These are phyloP conservation scores for Clanis bilineata DNA, from an alignment of 2,888 invertebrate species.

Conservation along the genomic window DNA sequence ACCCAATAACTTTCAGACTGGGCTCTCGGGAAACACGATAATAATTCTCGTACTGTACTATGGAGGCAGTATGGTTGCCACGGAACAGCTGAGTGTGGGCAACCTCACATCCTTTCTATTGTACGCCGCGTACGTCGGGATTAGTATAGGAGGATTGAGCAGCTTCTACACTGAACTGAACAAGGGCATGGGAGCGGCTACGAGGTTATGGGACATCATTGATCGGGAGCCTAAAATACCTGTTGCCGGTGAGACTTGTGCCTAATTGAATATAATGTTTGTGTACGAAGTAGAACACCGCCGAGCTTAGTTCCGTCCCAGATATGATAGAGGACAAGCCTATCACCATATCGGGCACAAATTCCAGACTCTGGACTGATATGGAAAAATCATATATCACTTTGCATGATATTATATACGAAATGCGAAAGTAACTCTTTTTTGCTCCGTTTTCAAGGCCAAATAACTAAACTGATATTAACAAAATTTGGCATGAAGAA, in stretches of 20 bases:
- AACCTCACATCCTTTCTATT: constrained; percentile 96
- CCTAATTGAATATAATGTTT: background rate
- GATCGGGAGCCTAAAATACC: constrained; percentile 91
- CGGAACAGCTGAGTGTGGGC: constrained; percentile 90
- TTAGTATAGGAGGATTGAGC: constrained; percentile 94
- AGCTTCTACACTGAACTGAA: constrained; percentile 97
- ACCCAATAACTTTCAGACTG: constrained; percentile 82
- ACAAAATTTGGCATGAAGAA: too few species aligned
- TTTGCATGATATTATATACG: too few species aligned
- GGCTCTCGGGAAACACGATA: constrained; percentile 94
- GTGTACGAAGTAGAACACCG: too few species aligned
- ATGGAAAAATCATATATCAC: too few species aligned
- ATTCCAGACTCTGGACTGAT: too few species aligned
- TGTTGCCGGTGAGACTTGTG: constrained; percentile 76
- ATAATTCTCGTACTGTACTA: constrained; percentile 95
- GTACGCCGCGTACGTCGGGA: constrained; percentile 96
- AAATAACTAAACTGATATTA: too few species aligned
- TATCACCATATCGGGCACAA: too few species aligned
- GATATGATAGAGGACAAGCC: too few species aligned
- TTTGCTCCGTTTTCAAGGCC: too few species aligned
- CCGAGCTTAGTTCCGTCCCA: too few species aligned
- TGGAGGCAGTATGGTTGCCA: constrained; percentile 94
- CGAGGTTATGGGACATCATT: constrained; percentile 93
- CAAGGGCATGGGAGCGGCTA: constrained; percentile 95
- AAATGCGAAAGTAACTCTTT: too few species aligned